These are phyloP conservation scores for Glomeris marginata DNA, from an alignment of 2,888 invertebrate species.

Conservation along the genomic window DNA sequence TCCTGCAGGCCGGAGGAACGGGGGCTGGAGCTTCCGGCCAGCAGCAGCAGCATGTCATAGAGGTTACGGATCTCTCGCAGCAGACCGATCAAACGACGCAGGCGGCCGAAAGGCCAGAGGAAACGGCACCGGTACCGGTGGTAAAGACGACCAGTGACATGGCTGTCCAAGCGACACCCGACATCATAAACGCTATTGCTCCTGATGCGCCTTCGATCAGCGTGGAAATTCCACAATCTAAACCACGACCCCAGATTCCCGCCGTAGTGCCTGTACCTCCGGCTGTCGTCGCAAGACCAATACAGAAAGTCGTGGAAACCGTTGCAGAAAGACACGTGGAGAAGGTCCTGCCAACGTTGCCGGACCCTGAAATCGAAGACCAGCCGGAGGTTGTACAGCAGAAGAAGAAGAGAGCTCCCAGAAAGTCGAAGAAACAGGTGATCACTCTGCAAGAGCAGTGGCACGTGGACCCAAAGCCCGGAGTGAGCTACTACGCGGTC, in stretches of 20 bases:
- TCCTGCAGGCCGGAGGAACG: slow-evolving; percentile 8
- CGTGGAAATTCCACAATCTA: too few relatives aligned
- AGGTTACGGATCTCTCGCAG: not conserved
- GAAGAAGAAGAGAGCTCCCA: not conserved
- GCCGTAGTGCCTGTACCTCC: too few relatives aligned
- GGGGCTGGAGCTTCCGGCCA: not conserved
- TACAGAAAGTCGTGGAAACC: too few relatives aligned
- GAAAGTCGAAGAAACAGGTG: not conserved
- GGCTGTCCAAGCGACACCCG: slow-evolving; percentile 11
- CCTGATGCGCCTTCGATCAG: not conserved
- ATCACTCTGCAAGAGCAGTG: slow-evolving; percentile 7
- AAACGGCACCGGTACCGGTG: not conserved
- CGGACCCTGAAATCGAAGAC: not conserved
- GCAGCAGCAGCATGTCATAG: slow-evolving; percentile 2
- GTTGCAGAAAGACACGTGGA: too few relatives aligned
- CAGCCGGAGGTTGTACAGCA: not conserved
- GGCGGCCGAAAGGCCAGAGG: too few relatives aligned
- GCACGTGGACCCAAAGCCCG: slow-evolving; percentile 6
- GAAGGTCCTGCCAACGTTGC: too few relatives aligned
- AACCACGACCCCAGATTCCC: too few relatives aligned
- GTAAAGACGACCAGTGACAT: slow-evolving; percentile 7
- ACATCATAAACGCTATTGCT: not conserved
- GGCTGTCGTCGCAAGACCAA: too few relatives aligned
- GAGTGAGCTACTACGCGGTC: slow-evolving; percentile 13
- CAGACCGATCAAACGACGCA: slow-evolving; percentile 5